phyloP scores from a whole-genome alignment of 2,113 vertebrate genomes.

The Patagioenas fasciata region DNA sequence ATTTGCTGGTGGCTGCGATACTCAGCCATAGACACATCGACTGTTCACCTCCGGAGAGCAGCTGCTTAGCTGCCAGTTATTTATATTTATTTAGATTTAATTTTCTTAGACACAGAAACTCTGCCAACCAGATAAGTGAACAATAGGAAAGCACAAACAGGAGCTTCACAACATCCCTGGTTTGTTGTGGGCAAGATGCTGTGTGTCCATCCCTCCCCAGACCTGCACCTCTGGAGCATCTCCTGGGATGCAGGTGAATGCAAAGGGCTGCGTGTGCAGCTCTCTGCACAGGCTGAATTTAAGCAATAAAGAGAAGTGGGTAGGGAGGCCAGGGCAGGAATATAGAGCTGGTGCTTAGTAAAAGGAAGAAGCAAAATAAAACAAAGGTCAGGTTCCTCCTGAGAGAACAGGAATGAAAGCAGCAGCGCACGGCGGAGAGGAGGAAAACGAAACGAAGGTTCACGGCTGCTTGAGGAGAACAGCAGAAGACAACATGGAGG shows the following conservation, averaged over 20 bases:
- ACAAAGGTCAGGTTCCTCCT: background rate
- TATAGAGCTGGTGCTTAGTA: background rate
- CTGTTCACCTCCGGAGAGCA: background rate
- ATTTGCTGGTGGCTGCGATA: background rate
- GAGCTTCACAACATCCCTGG: background rate
- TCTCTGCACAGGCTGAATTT: background rate
- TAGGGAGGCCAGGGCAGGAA: background rate
- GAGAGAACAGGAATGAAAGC: background rate
- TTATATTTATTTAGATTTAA: background rate
- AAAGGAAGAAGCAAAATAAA: background rate
- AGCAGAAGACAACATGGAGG: constrained; percentile 11
- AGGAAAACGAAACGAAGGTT: background rate
- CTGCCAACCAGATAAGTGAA: background rate
- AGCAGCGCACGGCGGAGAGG: background rate
- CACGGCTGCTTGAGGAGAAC: background rate
- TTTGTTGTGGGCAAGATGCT: background rate
- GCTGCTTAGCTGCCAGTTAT: background rate
- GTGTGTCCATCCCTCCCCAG: background rate
- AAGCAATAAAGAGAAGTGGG: background rate
- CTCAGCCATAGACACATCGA: background rate
- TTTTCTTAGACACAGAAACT: background rate
- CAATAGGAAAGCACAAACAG: background rate
- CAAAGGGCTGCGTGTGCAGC: accelerated
- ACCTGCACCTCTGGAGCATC: background rate
- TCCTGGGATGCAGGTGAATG: background rate